Conservation (phyloP, 2,113 vertebrate species). For the Campylomormyrus numenius region DNA sequence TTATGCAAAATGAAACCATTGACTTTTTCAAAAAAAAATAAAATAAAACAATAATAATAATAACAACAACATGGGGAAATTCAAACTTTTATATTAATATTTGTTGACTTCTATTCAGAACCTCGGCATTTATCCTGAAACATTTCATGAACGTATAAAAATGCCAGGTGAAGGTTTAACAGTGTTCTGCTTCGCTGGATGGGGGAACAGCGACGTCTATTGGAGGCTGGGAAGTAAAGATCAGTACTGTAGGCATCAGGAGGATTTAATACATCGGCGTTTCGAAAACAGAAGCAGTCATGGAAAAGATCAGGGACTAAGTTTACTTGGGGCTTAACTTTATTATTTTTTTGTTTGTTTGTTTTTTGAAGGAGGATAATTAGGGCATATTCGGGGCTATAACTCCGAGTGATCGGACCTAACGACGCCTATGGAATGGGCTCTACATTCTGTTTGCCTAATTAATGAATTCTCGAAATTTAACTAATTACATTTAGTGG, state of each 20-base stretch:
- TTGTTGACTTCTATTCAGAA: background rate
- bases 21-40: background rate
- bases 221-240: background rate
- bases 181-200: background rate
- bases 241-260: background rate
- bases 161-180: background rate
- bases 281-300: background rate
- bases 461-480: background rate
- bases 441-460: background rate
- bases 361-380: too few relatives aligned
- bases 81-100: background rate
- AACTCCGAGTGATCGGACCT: too few relatives aligned
- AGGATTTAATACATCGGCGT: background rate
- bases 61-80: background rate
- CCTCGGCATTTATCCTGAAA: background rate
- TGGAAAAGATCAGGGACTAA: too few relatives aligned
- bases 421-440: background rate
- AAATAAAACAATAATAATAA: background rate
- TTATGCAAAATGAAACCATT: background rate
- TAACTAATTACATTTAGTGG: background rate
- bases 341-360: too few relatives aligned
- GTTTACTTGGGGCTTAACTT: too few relatives aligned
- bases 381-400: too few relatives aligned
- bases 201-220: slow-evolving; percentile 17
- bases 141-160: background rate